Conservation (phyloP, 2,113 vertebrate genomes). For the Ranitomeya imitator region DNA sequence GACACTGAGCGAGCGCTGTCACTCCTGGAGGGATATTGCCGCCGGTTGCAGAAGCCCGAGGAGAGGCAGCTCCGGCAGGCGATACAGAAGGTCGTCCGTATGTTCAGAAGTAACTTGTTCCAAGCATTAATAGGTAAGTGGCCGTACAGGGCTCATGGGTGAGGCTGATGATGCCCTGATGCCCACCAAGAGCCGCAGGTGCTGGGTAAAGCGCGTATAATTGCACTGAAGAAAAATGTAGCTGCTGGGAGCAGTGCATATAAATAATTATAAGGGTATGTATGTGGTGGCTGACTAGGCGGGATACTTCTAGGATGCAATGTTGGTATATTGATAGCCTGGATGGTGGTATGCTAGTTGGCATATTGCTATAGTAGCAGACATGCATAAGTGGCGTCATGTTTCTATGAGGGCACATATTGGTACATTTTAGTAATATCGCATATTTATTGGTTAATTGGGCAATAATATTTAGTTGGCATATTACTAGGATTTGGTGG, state of each 20-base stretch:
- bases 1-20: slow-evolving; percentile 87
- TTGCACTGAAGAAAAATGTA: background rate
- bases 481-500: no score
- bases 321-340: background rate
- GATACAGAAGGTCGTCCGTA: slow-evolving; percentile 88
- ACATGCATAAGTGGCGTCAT: no score
- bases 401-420: no score
- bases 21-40: slow-evolving; percentile 91
- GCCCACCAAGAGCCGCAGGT: background rate
- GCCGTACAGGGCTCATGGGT: background rate
- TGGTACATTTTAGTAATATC: no score
- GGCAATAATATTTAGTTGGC: no score
- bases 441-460: no score
- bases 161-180: background rate
- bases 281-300: no score
- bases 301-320: background rate
- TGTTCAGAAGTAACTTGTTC: slow-evolving; percentile 94
- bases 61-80: slow-evolving; percentile 89
- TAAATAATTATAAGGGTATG: background rate
- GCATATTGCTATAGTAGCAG: background rate
- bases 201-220: background rate
- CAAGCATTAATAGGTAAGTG: slow-evolving; percentile 92
- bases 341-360: background rate
- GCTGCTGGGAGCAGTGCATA: background rate
- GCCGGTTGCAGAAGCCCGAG: slow-evolving; percentile 86